Evolutionary conservation across 2,888 invertebrate genomes (phyloP).

Genomic region (Zygogramma bicolorata): DNA sequence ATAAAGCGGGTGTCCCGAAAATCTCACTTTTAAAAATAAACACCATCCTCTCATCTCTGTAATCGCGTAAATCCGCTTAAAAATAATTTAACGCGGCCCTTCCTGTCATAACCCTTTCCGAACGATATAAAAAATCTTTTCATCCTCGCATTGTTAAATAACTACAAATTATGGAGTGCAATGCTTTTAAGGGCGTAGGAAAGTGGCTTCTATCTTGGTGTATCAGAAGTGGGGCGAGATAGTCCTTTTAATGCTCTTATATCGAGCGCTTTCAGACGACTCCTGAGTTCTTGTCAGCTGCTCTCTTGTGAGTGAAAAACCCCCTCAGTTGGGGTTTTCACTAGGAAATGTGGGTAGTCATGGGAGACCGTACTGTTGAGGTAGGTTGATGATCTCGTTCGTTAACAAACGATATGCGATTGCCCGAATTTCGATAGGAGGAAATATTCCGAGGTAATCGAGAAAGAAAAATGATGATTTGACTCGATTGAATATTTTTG

Average conservation of each 20-base stretch:
- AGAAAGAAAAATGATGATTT: too few relatives aligned
- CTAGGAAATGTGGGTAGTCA: not conserved
- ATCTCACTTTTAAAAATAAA: conserved; percentile 52
- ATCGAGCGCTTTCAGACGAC: conserved; percentile 1
- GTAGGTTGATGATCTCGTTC: not conserved
- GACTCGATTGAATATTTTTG: too few relatives aligned
- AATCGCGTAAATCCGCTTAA: conserved; percentile 55
- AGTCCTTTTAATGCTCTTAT: conserved; percentile 24
- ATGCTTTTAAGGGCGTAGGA: conserved; percentile 59
- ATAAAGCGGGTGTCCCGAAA: conserved; percentile 26
- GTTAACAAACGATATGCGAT: too few relatives aligned
- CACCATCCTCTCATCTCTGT: conserved; percentile 43
- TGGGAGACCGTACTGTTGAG: not conserved
- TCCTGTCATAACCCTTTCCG: conserved; percentile 30
- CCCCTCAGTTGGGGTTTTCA: not conserved
- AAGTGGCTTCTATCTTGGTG: conserved; percentile 17
- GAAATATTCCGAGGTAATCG: too few relatives aligned
- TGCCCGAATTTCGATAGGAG: too few relatives aligned
- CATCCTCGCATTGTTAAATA: conserved; percentile 49
- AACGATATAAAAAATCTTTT: conserved; percentile 28
- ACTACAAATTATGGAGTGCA: conserved; percentile 61
- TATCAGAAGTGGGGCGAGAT: conserved; percentile 14
- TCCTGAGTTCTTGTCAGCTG: conserved; percentile 16
- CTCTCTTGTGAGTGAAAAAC: not conserved
- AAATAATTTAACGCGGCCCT: conserved; percentile 43